These are phyloP conservation scores for Noctilio leporinus DNA, from an alignment of 2,113 vertebrate species.

Conservation along the genomic window DNA sequence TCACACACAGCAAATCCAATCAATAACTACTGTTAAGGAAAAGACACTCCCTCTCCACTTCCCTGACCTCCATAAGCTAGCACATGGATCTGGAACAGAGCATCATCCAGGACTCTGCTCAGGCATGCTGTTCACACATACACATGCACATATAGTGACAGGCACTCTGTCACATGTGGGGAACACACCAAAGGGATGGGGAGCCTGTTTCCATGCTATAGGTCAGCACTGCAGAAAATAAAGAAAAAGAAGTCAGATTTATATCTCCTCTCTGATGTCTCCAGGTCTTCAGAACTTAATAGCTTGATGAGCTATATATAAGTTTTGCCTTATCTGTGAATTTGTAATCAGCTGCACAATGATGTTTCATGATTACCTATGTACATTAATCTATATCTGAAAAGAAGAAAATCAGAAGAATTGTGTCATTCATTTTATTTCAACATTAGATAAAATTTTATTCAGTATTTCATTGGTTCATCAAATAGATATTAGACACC, in stretches of 20 bases:
- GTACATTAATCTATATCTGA: not conserved
- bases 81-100: not conserved
- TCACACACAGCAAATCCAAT: not conserved
- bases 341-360: not conserved
- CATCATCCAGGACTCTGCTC: not conserved
- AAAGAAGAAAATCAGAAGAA: not conserved
- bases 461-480: not conserved
- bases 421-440: constrained; percentile 23
- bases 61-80: not conserved
- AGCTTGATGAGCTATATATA: not conserved
- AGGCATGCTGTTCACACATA: not conserved
- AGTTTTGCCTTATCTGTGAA: not conserved
- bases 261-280: not conserved
- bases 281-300: not conserved
- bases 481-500: not conserved
- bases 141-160: not conserved
- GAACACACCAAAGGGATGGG: not conserved
- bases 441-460: not conserved
- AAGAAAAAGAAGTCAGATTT: not conserved
- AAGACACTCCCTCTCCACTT: not conserved
- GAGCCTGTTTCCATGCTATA: not conserved
- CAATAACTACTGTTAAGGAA: not conserved
- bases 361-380: not conserved
- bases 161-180: not conserved
- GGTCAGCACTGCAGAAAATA: not conserved